phyloP scores from a whole-genome alignment of 2,888 invertebrate species.

The Erebia epiphron region DNA sequence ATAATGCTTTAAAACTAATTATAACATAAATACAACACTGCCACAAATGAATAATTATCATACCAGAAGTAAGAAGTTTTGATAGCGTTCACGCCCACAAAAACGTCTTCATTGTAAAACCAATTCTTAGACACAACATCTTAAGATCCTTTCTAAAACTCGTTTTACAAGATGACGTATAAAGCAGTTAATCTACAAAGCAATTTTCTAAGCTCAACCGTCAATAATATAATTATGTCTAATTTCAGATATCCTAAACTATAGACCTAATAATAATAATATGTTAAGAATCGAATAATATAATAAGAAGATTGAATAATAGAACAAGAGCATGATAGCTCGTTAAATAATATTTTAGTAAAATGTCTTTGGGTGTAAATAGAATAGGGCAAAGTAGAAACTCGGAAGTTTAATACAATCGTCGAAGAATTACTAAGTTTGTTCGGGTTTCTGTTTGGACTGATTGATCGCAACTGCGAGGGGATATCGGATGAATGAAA shows the following conservation, averaged over 20 bases:
- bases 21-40: constrained; percentile 82
- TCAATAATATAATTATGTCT: constrained; percentile 62
- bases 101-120: constrained; percentile 56
- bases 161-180: constrained; percentile 59
- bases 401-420: constrained; percentile 34
- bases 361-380: constrained; percentile 26
- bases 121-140: constrained; percentile 47
- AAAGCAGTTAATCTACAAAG: constrained; percentile 69
- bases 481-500: constrained; percentile 70
- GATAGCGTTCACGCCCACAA: constrained; percentile 52
- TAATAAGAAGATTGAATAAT: constrained; percentile 57
- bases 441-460: constrained; percentile 43
- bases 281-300: constrained; percentile 49
- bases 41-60: constrained; percentile 58
- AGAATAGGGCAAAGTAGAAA: constrained; percentile 24
- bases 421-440: constrained; percentile 36
- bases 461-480: constrained; percentile 38
- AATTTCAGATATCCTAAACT: constrained; percentile 67
- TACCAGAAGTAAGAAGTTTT: constrained; percentile 58
- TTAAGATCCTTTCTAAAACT: constrained; percentile 46
- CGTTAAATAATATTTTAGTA: constrained; percentile 21
- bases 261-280: constrained; percentile 62
- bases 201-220: constrained; percentile 70
- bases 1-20: constrained; percentile 87
- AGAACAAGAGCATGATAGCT: constrained; percentile 35